phyloP scores from a whole-genome alignment of 2,797 vertebrate genomes.

The Mormyrops boulengeri region DNA sequence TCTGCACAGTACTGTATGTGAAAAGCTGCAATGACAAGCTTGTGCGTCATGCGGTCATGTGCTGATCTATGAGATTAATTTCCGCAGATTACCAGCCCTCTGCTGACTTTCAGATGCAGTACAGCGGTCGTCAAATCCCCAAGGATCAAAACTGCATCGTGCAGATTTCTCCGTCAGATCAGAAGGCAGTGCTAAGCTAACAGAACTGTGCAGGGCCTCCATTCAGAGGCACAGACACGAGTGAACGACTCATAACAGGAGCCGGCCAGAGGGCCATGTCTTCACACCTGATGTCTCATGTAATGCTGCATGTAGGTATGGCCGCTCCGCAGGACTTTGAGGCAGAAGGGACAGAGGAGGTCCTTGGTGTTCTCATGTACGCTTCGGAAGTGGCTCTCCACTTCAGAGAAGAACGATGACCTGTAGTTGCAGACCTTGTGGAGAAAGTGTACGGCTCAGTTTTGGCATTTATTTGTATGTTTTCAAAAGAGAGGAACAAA shows the following conservation, averaged over 20 bases:
- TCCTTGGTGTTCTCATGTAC: conserved; percentile 93
- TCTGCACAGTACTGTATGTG: background rate
- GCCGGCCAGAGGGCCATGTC: background rate
- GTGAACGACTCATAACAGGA: background rate
- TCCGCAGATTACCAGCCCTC: background rate
- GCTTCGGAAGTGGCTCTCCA: conserved; percentile 88
- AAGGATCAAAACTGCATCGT: background rate
- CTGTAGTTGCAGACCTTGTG: conserved; percentile 86
- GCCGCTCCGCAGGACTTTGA: conserved; percentile 88
- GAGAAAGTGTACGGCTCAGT: background rate
- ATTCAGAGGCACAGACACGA: background rate
- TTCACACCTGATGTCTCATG: conserved; percentile 92
- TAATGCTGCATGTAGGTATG: conserved; percentile 94
- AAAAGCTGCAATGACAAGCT: background rate
- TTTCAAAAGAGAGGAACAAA: background rate
- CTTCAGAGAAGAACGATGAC: conserved; percentile 90
- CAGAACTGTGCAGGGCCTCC: background rate
- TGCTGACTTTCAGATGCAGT: background rate
- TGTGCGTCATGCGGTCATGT: background rate
- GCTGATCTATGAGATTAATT: background rate
- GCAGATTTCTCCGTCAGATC: background rate
- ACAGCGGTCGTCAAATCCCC: background rate
- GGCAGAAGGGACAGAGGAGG: conserved; percentile 94
- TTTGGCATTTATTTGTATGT: background rate
- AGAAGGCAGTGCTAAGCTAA: background rate